A percentile compares a stretch with the other conserved stretches of the same genome.
phyloP scores from a whole-genome alignment of 2,797 vertebrate species.

The Neosilurus hyrtlii region DNA sequence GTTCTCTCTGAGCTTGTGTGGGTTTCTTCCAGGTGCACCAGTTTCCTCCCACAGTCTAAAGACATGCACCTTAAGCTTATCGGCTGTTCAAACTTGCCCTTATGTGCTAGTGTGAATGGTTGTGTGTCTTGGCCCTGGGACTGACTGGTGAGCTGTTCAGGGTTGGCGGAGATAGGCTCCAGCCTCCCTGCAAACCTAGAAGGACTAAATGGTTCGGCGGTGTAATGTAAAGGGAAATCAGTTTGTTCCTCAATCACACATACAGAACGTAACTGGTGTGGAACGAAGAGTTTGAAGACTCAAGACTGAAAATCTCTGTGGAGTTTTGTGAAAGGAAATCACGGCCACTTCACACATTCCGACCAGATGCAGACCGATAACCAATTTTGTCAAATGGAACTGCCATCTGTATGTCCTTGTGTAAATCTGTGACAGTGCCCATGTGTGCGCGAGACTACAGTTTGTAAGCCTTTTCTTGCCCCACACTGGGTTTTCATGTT shows the following conservation, averaged over 20 bases:
- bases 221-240: not conserved
- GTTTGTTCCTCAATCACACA: not conserved
- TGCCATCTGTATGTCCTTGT: not conserved
- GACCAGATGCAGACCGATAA: not conserved
- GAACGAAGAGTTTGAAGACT: not conserved
- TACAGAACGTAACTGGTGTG: not conserved
- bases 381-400: not conserved
- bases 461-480: not conserved
- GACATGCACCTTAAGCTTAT: too few species aligned
- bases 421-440: not conserved
- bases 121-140: too few species aligned
- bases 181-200: too few species aligned
- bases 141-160: too few species aligned
- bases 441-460: not conserved
- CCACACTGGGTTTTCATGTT: not conserved
- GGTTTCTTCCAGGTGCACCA: too few species aligned
- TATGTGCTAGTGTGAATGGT: too few species aligned
- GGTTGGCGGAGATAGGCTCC: too few species aligned
- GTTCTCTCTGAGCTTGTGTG: too few species aligned
- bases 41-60: too few species aligned
- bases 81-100: too few species aligned
- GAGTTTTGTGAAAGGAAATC: constrained; percentile 18
- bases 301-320: not conserved
- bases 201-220: too few species aligned
- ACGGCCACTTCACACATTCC: constrained; percentile 22